Evolutionary conservation across 2,797 vertebrate species (phyloP).

Genomic region (Darevskia mixta): DNA sequence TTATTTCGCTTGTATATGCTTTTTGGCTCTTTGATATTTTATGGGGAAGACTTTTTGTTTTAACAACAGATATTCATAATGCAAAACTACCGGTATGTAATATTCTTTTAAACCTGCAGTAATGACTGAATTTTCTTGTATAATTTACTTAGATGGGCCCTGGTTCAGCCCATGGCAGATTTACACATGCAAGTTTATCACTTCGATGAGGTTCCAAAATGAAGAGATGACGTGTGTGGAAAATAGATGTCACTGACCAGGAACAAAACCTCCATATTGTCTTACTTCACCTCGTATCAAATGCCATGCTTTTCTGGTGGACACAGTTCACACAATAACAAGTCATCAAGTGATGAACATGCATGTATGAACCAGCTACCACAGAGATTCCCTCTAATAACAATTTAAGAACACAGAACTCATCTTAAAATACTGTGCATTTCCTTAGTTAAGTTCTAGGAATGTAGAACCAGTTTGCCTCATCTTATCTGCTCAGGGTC

Average conservation of each 20-base stretch:
- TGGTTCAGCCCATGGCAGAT: background rate
- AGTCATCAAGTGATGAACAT: background rate
- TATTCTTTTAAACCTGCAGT: background rate
- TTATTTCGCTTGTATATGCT: background rate
- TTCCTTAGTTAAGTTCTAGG: background rate
- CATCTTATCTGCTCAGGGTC: too few species aligned
- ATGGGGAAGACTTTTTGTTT: conserved; percentile 23
- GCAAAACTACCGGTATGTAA: background rate
- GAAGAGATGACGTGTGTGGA: background rate
- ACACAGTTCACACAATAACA: background rate
- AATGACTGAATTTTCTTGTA: conserved; percentile 11
- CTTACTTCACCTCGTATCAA: background rate
- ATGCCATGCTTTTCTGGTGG: background rate
- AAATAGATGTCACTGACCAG: background rate
- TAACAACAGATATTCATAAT: conserved; percentile 31
- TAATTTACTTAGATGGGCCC: background rate
- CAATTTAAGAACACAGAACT: background rate
- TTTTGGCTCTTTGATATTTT: conserved; percentile 37
- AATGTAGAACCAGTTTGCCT: background rate
- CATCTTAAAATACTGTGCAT: background rate
- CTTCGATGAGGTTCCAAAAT: background rate
- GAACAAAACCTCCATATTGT: background rate
- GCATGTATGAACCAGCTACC: background rate
- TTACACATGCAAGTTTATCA: background rate
- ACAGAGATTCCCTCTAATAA: background rate